Base-by-base conservation (phyloP, 1,140 invertebrate genomes). In the Drosophila takahashii region DNA sequence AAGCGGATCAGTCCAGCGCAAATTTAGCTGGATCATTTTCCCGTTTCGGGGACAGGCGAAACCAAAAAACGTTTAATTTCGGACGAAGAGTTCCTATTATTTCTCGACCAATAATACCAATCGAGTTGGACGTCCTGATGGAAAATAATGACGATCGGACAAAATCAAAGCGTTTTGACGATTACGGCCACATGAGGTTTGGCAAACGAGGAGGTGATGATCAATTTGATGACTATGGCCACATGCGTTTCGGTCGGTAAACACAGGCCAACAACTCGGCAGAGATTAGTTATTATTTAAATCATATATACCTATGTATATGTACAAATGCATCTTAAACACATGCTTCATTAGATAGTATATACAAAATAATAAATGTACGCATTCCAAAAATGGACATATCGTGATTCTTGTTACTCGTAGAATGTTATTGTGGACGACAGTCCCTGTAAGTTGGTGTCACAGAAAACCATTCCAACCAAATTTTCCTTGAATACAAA, bases 101-200 rank as follows among this genome's bases (percentile, higher is more conserved):
- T 16, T 71, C 79, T 10, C 76, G 73, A 10, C 71, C 77, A 1
- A 70, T 79, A 5, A 70, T 90, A 62, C 60, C 77, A 15, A 27
- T 71, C 51, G 62, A 93, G 87, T 7, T 89, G 29, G 93, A 93
- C 45, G 69, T 92, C 22, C 62, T 92, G 8, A 65, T 92, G 48
- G 93, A 94, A 39, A 94, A 93, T 34, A 94, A 94, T 10, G 67
- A 69, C 18, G 94, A 94, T n/a, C 93, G 94, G 27, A 90, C 93
- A 36, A 65, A 93, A 15, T 92, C 92, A 16, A 95, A 95, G 72
- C 90, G 94, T 1, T 93, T 93, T 32, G 94, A 95, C 62, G 95
- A 95, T 79, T 95, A 95, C 78, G 94, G 94, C 7, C 94, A 95
- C 76, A 93, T 95, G 91, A 81, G 94, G 67, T 95, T 94, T 77